Evolutionary conservation across 1,140 invertebrate genomes (phyloP), one percentile per base, ranked within the genome.

Genomic region (Alviniconcha marisindica): DNA sequence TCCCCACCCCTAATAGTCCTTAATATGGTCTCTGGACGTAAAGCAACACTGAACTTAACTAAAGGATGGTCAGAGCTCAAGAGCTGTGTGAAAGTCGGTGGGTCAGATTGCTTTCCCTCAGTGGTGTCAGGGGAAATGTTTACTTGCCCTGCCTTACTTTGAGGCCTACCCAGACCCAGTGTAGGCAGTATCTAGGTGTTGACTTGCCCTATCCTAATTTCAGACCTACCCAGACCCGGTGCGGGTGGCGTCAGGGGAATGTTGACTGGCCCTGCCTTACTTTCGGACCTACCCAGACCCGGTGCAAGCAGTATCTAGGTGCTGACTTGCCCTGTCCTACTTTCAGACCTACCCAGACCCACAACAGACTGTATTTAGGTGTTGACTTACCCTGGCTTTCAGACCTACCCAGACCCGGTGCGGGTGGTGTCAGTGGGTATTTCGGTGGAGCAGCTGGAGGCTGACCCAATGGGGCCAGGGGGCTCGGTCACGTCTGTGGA

Each of bases 381-480:
- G 12, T 54, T 54, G 51, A 54, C n/a, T n/a, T n/a, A n/a, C 24
- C n/a, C n/a, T 38, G 73, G 14, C 60, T 63, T 66, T 28, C 79
- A 94, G 94, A 96, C 97, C 5, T 99, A 99, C 94, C 99, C 99
- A 0, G 99, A 99, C 94, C 99, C 99, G 36, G 99, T 99, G 1
- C 95, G 99, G 90, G 96, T 99, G 24, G 97, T 99, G 21, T 97
- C 97, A 77, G 96, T 99, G 87, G 99, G 99, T 24, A 95, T 98
- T 77, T 95, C 98, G 2, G 96, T 99, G 28, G 97, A 99, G 87
- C 95, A 97, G 54, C 94, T 99, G 14, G 96, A 98, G 90, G 94
- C 94, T 73, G 96, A 99, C 94, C 98, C 98, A 1, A 95, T 96
- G 54, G 95, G 96, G 38, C 94, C 95, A 24, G 95, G 94, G 66